Evolutionary conservation across 2,888 invertebrate genomes (phyloP).

Genomic region (Notodonta dromedarius): DNA sequence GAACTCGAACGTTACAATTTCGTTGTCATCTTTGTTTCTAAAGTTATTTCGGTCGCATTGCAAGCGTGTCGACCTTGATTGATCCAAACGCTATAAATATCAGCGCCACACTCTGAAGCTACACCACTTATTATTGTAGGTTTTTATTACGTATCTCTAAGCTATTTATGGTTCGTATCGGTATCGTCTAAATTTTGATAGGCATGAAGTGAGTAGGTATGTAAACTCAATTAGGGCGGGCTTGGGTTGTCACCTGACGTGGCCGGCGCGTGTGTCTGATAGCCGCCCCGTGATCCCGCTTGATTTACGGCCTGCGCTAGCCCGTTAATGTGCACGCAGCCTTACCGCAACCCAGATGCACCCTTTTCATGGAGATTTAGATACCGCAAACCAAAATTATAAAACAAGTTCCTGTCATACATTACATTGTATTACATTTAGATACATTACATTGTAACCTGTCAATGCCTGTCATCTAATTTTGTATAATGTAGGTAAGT

Average conservation of each 20-base stretch:
- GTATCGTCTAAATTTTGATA: background rate
- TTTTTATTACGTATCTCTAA: too few relatives aligned
- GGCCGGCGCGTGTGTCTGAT: slow-evolving; percentile 57
- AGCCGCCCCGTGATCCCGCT: slow-evolving; percentile 62
- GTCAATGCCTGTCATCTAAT: too few relatives aligned
- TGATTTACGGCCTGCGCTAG: slow-evolving; percentile 63
- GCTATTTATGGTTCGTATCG: too few relatives aligned
- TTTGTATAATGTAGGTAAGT: too few relatives aligned
- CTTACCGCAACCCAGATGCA: slow-evolving; percentile 44
- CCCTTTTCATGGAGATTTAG: slow-evolving; percentile 41
- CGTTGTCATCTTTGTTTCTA: background rate
- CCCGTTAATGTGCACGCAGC: slow-evolving; percentile 57
- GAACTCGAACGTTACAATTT: too few relatives aligned
- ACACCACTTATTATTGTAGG: background rate
- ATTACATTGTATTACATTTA: too few relatives aligned
- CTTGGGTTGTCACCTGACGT: slow-evolving; percentile 47
- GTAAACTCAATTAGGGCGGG: slow-evolving; percentile 31
- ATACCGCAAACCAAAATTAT: slow-evolving; percentile 31
- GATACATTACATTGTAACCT: too few relatives aligned
- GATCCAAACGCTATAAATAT: background rate
- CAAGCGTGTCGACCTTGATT: background rate
- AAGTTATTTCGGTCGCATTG: slow-evolving; percentile 3
- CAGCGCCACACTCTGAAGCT: background rate
- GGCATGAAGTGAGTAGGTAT: background rate
- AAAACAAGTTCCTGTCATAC: slow-evolving; percentile 5